A percentile compares a stretch with the other conserved stretches of the same genome.
Conservation (phyloP, 2,797 vertebrate species). For the Cyprinodon diabolis region DNA sequence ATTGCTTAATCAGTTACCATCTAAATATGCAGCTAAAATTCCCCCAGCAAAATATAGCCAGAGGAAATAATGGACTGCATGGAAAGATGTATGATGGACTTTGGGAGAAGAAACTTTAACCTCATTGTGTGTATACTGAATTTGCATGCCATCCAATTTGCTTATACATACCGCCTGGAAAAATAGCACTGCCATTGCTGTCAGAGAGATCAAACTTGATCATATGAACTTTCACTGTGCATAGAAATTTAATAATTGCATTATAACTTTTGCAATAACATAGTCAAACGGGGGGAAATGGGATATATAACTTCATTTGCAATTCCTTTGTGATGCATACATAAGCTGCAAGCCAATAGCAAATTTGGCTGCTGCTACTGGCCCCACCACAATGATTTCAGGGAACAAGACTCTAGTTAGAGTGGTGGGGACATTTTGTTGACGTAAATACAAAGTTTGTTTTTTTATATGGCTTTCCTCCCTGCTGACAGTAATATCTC, state of each 20-base stretch:
- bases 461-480: too few species aligned
- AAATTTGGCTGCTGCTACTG: background rate
- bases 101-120: background rate
- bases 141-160: constrained; percentile 5
- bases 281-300: background rate
- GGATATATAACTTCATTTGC: background rate
- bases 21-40: background rate
- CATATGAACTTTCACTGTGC: background rate
- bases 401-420: background rate
- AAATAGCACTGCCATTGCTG: background rate
- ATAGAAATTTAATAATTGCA: background rate
- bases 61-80: background rate
- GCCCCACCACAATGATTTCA: background rate
- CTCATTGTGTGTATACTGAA: background rate
- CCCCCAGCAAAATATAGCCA: background rate
- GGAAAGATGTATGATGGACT: background rate
- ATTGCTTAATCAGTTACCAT: background rate
- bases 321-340: background rate
- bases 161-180: background rate
- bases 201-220: background rate
- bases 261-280: background rate
- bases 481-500: too few species aligned
- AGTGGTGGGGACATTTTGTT: too few species aligned
- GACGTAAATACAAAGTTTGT: too few species aligned
- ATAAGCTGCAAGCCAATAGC: background rate